Conservation (phyloP, 2,797 vertebrate genomes). For the Ara ararauna region DNA sequence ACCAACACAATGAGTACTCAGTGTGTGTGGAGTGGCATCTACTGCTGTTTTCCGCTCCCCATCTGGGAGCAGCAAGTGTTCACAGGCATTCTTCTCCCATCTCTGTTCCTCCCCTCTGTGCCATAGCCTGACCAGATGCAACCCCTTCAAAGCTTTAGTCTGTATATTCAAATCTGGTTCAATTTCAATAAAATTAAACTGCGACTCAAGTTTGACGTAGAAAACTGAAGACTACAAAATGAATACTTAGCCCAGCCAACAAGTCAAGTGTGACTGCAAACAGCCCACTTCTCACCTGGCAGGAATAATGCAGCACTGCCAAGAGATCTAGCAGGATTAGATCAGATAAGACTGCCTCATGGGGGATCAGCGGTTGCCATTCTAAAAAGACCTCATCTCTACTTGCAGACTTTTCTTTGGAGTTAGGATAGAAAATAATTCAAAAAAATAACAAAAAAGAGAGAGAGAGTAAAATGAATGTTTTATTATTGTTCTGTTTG, state of each 20-base stretch:
- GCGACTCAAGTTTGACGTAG: neutral
- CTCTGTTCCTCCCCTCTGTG: neutral
- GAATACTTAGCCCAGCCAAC: neutral
- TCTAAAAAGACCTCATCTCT: neutral
- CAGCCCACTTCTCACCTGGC: neutral
- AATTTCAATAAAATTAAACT: neutral
- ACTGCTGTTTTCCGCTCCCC: neutral
- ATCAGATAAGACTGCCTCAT: neutral
- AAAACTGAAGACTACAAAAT: neutral
- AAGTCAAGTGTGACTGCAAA: neutral
- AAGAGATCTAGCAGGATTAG: neutral
- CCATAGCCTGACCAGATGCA: fast-evolving
- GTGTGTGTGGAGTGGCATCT: neutral
- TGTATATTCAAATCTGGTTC: neutral
- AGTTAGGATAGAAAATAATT: neutral
- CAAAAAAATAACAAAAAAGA: neutral
- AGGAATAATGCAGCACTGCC: neutral
- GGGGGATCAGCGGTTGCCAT: neutral
- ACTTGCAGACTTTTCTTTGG: neutral
- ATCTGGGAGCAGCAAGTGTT: neutral
- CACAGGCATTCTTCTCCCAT: neutral
- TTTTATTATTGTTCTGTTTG: conserved; percentile 17
- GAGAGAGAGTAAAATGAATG: neutral
- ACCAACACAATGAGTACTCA: neutral
- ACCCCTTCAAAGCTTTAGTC: fast-evolving